Conservation (phyloP, 2,113 vertebrate species). For the Elgaria multicarinata region DNA sequence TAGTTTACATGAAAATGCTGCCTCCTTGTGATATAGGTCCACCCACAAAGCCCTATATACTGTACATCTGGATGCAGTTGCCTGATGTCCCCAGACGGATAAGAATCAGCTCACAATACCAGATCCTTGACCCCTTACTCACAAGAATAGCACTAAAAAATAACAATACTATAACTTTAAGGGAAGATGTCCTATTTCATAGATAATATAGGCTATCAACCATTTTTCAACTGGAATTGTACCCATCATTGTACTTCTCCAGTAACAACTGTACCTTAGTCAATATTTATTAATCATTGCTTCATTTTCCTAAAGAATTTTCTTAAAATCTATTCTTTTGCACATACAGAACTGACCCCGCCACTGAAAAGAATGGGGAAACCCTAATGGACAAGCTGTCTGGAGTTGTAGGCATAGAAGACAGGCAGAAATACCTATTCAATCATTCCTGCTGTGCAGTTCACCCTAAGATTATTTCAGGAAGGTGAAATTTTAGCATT, state of each 20-base stretch:
- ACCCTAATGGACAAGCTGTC: background rate
- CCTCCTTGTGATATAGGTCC: too few species aligned
- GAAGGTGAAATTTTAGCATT: slow-evolving; percentile 18
- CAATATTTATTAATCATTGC: background rate
- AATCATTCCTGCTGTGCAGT: background rate
- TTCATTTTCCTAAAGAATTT: background rate
- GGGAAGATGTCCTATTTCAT: background rate
- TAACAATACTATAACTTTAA: background rate
- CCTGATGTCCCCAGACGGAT: too few species aligned
- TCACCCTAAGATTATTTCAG: background rate
- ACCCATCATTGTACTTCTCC: background rate
- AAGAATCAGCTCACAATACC: background rate
- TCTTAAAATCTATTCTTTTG: background rate
- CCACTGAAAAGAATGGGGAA: background rate
- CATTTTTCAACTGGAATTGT: background rate
- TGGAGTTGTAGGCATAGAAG: background rate
- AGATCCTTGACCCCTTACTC: background rate
- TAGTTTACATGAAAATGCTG: background rate
- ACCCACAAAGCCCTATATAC: too few species aligned
- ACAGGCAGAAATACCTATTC: background rate
- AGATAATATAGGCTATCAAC: background rate
- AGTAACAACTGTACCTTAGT: background rate
- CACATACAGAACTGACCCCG: background rate
- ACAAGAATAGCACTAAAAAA: background rate
- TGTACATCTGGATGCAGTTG: too few species aligned